Evolutionary conservation across 2,888 invertebrate species (phyloP), one percentile per base, ranked within the genome.

Genomic region (Shargacucullia verbasci): DNA sequence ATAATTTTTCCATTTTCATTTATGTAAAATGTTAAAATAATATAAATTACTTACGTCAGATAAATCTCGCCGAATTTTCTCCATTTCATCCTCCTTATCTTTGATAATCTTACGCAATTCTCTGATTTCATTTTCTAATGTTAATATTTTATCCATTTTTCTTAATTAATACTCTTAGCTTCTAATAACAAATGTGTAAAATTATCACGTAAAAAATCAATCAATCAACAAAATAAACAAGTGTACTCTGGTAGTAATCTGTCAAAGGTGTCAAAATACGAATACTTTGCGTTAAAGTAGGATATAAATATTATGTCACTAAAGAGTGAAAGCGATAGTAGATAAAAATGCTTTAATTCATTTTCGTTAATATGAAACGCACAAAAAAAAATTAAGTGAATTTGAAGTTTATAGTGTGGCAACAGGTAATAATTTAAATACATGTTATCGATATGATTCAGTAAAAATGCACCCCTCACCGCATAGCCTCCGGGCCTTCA

Each of bases 81-180:
- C 80, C 20, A 95, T 81, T 82, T 94, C 85, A 41, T 84, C 78
- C 78, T 95, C 95, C 74, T 95, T 95, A 44, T 83, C 83, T 1
- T 76, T 76, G 53, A 96, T 84, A 48, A 81, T 72, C 67, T 83
- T 85, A 59, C 93, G 94, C 38, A 95, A 83, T 34, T 85, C 83
- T 0, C 76, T 72, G 39, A 95, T 95, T 89, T 95, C 95, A 38
- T 84, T 76, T 70, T 94, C 90, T 61, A 95, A 72, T 44, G 33
- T 61, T 34, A 62, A 62, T 62, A 91, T 78, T 27, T 76, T 72
- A 40, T 91, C 87, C 91, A 91, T 91, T 60, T 9, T 29, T 3
- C 1, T 9, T 29, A 25, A 41, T 41, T 27, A 6, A 33, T 29
- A 46, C 43, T 39, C n/a, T 55, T 37, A 7, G 25, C 55, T 25